These are phyloP conservation scores for Smutsia gigantea DNA, from an alignment of 2,797 vertebrate genomes.

Conservation along the genomic window DNA sequence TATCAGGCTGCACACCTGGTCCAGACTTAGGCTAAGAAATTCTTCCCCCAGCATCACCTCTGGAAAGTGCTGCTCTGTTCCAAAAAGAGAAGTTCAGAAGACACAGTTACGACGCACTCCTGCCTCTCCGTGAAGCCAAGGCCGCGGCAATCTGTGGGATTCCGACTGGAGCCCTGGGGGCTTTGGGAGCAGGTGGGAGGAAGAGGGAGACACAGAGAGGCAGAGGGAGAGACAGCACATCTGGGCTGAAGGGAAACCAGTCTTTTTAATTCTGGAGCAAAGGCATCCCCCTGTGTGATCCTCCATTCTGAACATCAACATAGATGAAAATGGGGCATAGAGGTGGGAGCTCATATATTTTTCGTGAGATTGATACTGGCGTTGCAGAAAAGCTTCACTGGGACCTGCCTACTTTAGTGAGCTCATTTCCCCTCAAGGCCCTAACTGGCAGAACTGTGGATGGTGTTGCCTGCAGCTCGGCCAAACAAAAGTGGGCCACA, in stretches of 20 bases:
- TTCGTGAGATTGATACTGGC: constrained; percentile 7
- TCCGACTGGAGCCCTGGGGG: neutral
- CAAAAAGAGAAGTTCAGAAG: constrained; percentile 80
- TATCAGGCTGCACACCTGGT: constrained; percentile 97
- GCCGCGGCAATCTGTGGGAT: neutral
- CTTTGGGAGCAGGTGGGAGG: rapidly evolving
- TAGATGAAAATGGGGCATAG: constrained; percentile 37
- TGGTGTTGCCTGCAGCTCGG: neutral
- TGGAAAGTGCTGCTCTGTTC: constrained; percentile 96
- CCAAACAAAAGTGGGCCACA: constrained; percentile 45
- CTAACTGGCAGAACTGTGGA: neutral
- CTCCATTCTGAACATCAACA: constrained; percentile 3
- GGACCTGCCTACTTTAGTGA: constrained; percentile 55
- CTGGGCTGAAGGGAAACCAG: neutral
- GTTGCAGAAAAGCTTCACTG: neutral
- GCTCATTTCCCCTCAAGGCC: neutral
- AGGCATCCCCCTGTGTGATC: neutral
- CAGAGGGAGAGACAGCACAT: neutral
- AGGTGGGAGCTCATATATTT: neutral
- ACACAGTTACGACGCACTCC: constrained; percentile 81
- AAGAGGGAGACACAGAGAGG: neutral
- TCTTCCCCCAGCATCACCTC: constrained; percentile 98
- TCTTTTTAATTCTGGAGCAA: neutral
- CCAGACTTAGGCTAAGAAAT: constrained; percentile 95
- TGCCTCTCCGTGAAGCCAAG: neutral